Base-by-base conservation (phyloP, 2,888 invertebrate species). In the Hirtodrosophila trivittata region DNA sequence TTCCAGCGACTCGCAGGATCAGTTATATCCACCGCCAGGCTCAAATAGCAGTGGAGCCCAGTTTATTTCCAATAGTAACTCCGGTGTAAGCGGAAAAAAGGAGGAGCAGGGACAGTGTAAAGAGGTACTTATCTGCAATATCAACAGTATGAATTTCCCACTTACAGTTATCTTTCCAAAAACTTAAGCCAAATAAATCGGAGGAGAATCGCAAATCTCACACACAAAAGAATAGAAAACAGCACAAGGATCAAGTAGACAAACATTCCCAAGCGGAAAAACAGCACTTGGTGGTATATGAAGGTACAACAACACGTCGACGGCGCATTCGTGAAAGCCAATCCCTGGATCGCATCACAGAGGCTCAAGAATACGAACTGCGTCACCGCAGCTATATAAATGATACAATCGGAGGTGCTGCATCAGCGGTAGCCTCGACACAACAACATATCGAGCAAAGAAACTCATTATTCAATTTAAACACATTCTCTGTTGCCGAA, bases 1-100 rank as follows among this genome's bases (percentile, higher is more conserved):
- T 89, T 96, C 95, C 16, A 96, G 96, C 87, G 96, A 96, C 89
- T 95, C 95, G 21, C 95, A 95, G 89, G 95, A 95, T 91, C 93
- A 94, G 41, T 74, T 89, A 14, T 89, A 87, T 76, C 86, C 89
- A 32, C 85, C 88, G 35, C 72, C 83, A 28, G 87, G 83, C 12
- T 80, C 89, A 37, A 85, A 86, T 50, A 84, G 83, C 42, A 77
- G 85, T 50, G 65, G 75, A 16, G 49, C 66, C 3, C 91, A 91
- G n/a, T 91, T 87, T 26, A 83, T 84, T 42, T 72, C 82, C 21
- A 77, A 76, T 52, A 85, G 66, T 33, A 71, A 66, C 33, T 69
- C 86, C 12, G 80, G 77, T 58, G 77, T 74, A 9, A 81, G 75
- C 41, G 88, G 77, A 33, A 89, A 88, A 54, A 90, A 89, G 46